A percentile compares a stretch with the other conserved stretches of the same genome.
These are phyloP conservation scores for Seira musarum DNA, from an alignment of 2,888 invertebrate genomes.

Conservation along the genomic window DNA sequence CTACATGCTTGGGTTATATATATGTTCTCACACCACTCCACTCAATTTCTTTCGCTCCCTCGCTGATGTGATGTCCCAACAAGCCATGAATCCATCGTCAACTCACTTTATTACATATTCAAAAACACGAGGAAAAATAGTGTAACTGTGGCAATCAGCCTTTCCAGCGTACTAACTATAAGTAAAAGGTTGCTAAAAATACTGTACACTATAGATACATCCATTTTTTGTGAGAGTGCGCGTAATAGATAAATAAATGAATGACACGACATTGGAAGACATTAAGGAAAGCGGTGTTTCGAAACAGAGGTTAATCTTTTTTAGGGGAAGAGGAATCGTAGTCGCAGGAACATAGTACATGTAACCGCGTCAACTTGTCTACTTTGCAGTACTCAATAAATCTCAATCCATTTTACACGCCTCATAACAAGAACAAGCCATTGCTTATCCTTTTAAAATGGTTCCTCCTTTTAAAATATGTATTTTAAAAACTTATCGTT, in stretches of 20 bases:
- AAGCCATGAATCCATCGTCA: conserved; percentile 60
- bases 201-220: too few relatives aligned
- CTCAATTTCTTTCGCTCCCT: conserved; percentile 3
- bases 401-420: conserved; percentile 62
- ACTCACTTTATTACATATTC: conserved; percentile 60
- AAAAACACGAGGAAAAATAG: conserved; percentile 22
- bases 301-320: not conserved
- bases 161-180: not conserved
- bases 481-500: too few relatives aligned
- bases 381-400: conserved; percentile 50
- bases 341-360: not conserved
- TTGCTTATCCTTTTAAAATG: too few relatives aligned
- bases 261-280: not conserved
- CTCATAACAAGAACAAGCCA: conserved; percentile 23
- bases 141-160: not conserved
- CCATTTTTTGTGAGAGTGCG: too few relatives aligned
- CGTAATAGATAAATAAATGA: not conserved
- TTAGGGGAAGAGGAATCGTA: too few relatives aligned
- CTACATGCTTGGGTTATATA: not conserved
- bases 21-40: not conserved
- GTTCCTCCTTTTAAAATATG: too few relatives aligned
- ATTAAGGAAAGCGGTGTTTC: not conserved
- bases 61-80: conserved; percentile 36
- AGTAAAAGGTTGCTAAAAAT: too few relatives aligned
- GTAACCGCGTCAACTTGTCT: conserved; percentile 55